Evolutionary conservation across 2,888 invertebrate species (phyloP).

Genomic region (Cancer borealis): DNA sequence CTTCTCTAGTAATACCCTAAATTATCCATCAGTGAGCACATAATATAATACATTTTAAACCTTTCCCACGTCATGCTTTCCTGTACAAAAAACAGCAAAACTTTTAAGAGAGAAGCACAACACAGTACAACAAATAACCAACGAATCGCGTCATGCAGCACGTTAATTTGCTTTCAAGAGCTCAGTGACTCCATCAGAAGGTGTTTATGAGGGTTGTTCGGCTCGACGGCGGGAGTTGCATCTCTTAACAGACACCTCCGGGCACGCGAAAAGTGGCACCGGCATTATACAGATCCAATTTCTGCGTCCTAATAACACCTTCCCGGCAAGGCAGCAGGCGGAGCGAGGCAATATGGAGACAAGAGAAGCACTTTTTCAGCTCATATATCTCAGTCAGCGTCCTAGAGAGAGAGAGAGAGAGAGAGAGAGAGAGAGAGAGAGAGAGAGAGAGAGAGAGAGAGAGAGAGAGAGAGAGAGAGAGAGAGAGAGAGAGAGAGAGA

Average conservation of each 20-base stretch:
- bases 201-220: not conserved
- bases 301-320: constrained; percentile 11
- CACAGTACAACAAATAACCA: too few species aligned
- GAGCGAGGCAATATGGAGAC: not conserved
- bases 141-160: too few species aligned
- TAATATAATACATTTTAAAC: too few species aligned
- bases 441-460: constrained; percentile 14
- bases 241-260: not conserved
- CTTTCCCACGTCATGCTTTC: too few species aligned
- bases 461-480: not conserved
- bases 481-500: not conserved
- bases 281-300: constrained; percentile 11
- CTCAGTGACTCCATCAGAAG: too few species aligned
- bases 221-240: not conserved
- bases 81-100: too few species aligned
- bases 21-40: too few species aligned
- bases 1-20: too few species aligned
- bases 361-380: constrained; percentile 17
- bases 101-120: too few species aligned
- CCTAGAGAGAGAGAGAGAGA: constrained; percentile 20
- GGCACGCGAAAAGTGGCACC: not conserved
- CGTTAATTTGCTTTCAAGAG: too few species aligned
- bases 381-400: not conserved
- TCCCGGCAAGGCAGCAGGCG: not conserved
- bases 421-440: constrained; percentile 20